These are phyloP conservation scores for Arrhamphus sclerolepis DNA, from an alignment of 2,797 vertebrate species.

Conservation along the genomic window DNA sequence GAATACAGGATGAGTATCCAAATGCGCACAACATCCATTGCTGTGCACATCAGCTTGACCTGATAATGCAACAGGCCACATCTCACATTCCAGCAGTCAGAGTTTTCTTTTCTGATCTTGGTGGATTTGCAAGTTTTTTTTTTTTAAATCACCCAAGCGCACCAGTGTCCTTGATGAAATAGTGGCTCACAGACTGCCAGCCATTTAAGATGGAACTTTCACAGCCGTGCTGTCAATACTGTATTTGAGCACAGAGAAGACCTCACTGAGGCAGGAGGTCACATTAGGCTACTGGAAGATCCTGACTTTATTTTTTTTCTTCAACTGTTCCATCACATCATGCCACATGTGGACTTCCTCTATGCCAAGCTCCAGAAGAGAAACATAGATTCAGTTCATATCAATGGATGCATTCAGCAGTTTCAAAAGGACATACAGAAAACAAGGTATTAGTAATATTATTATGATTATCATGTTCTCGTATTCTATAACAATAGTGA, in stretches of 20 bases:
- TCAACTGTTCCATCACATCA: neutral
- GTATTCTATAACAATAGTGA: no score
- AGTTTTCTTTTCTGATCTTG: neutral
- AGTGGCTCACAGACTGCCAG: neutral
- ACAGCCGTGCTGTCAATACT: neutral
- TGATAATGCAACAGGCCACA: no score
- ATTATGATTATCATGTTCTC: neutral
- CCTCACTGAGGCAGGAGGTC: no score
- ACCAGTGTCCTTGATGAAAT: neutral
- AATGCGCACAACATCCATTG: no score
- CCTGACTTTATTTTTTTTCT: constrained; percentile 2
- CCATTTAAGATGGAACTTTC: constrained; percentile 1
- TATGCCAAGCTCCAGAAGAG: constrained; percentile 3
- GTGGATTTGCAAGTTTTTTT: constrained; percentile 3
- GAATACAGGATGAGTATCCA: no score
- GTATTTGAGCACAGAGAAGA: constrained; percentile 6
- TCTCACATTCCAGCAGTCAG: no score
- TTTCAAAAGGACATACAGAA: neutral
- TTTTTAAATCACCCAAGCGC: neutral
- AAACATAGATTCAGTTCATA: neutral
- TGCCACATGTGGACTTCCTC: constrained; percentile 6
- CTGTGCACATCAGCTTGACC: no score
- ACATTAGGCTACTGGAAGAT: neutral
- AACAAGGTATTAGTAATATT: neutral
- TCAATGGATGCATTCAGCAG: neutral